Evolutionary conservation across 1,140 invertebrate species (phyloP).

Genomic region (Camponotus floridanus): DNA sequence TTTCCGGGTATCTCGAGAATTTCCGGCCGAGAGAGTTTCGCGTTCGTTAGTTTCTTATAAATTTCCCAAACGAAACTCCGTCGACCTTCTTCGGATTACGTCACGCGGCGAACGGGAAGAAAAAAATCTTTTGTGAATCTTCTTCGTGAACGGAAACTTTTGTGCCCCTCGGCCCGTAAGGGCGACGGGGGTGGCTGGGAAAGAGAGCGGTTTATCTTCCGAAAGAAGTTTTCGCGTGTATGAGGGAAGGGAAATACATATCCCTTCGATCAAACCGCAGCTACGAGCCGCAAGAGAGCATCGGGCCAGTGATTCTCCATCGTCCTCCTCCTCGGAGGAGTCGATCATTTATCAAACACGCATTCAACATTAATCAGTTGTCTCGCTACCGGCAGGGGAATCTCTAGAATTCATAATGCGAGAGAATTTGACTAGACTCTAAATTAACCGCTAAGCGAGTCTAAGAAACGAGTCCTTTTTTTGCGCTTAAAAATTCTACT

Average conservation of each 20-base stretch:
- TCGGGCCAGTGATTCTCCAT: constrained; percentile 37
- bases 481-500: neutral
- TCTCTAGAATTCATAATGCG: constrained; percentile 40
- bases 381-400: constrained; percentile 12
- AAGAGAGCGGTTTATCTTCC: constrained; percentile 72
- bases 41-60: constrained; percentile 49
- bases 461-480: neutral
- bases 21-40: neutral
- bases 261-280: constrained; percentile 72
- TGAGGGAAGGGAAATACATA: constrained; percentile 63
- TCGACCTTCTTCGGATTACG: constrained; percentile 55
- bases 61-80: constrained; percentile 43
- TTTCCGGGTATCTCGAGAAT: constrained; percentile 37
- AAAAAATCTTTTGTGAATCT: constrained; percentile 76
- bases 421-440: constrained; percentile 29
- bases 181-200: neutral
- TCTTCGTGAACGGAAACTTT: constrained; percentile 57
- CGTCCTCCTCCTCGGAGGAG: constrained; percentile 51
- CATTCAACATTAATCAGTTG: constrained; percentile 55
- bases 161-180: neutral
- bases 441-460: constrained; percentile 12
- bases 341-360: constrained; percentile 55
- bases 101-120: neutral
- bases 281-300: constrained; percentile 66
- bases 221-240: constrained; percentile 72